Evolutionary conservation across 2,797 vertebrate genomes (phyloP).

Genomic region (Macrochelys suwanniensis): DNA sequence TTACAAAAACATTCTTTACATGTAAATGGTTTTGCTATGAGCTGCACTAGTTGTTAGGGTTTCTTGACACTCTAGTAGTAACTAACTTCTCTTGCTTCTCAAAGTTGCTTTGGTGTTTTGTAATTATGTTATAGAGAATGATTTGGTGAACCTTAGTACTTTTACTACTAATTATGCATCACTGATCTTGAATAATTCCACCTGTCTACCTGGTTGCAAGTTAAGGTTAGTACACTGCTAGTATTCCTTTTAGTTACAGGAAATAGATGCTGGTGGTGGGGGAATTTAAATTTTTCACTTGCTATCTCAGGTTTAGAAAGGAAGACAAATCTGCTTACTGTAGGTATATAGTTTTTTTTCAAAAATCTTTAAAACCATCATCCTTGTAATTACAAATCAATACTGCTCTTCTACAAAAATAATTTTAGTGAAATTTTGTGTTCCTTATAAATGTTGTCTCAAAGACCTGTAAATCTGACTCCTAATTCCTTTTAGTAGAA

Average conservation of each 20-base stretch:
- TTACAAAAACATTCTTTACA: constrained; percentile 3
- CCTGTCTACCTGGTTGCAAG: neutral
- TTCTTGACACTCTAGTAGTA: neutral
- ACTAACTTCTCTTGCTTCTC: neutral
- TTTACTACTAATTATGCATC: neutral
- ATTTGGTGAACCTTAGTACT: neutral
- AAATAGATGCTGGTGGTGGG: neutral
- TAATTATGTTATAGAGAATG: neutral
- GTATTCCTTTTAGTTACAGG: neutral
- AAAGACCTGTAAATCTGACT: neutral
- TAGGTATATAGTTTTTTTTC: neutral
- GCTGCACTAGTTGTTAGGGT: neutral
- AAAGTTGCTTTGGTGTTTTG: neutral
- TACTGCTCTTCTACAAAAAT: neutral
- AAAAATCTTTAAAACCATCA: neutral
- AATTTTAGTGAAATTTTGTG: neutral
- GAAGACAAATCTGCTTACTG: neutral
- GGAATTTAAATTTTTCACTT: neutral
- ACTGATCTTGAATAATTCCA: neutral
- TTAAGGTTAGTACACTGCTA: neutral
- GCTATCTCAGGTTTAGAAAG: neutral
- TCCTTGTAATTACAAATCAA: neutral
- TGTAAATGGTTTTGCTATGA: neutral
- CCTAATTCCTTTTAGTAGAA: neutral
- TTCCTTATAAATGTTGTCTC: neutral